These are phyloP conservation scores for Eilema griseolum DNA, from an alignment of 2,888 invertebrate genomes.

Conservation along the genomic window DNA sequence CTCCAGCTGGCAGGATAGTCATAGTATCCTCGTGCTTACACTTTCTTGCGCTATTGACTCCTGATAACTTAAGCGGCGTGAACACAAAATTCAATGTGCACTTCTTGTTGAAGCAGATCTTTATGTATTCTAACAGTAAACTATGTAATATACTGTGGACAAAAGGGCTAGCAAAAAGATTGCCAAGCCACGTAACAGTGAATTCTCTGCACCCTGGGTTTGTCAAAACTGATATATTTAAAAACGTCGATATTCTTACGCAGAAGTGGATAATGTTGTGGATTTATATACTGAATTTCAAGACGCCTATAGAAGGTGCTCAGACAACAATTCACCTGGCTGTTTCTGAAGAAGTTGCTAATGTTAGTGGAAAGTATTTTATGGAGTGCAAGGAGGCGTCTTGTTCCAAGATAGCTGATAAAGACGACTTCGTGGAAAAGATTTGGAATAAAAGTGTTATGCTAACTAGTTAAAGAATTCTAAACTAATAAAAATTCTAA, in stretches of 20 bases:
- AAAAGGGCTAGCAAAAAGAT: constrained; percentile 71
- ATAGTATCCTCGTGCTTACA: constrained; percentile 76
- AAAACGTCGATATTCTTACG: constrained; percentile 73
- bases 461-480: constrained; percentile 41
- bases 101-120: constrained; percentile 51
- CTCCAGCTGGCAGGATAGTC: constrained; percentile 77
- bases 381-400: no score
- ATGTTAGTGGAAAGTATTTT: no score
- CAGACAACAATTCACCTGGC: constrained; percentile 92
- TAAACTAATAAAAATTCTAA: no score
- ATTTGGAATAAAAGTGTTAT: constrained; percentile 89
- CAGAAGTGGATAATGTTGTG: constrained; percentile 85
- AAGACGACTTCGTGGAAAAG: constrained; percentile 89
- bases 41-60: constrained; percentile 77
- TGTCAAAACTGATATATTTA: constrained; percentile 92
- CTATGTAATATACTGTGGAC: constrained; percentile 75
- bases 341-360: constrained; percentile 34
- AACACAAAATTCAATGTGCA: constrained; percentile 35
- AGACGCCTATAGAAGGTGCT: constrained; percentile 91
- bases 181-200: constrained; percentile 87
- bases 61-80: constrained; percentile 55
- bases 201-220: constrained; percentile 85
- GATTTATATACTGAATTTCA: constrained; percentile 87
- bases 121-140: constrained; percentile 81
- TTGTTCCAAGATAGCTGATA: constrained; percentile 81